Conservation (phyloP, 2,797 vertebrate genomes). For the Miichthys miiuy region DNA sequence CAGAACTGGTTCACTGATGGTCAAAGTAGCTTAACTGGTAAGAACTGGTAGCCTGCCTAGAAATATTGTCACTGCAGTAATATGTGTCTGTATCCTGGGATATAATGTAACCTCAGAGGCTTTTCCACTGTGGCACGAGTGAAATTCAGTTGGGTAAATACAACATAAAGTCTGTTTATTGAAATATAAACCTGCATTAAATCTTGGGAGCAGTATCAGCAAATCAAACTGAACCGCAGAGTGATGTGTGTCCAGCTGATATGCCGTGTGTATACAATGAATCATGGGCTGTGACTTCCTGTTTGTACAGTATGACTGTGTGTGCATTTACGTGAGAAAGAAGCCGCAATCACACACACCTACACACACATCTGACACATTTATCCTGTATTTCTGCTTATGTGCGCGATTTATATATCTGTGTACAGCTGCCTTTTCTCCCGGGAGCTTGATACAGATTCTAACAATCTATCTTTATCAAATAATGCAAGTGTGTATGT, state of each 20-base stretch:
- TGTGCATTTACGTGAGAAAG: slow-evolving; percentile 11
- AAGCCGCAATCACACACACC: neutral
- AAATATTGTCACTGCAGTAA: neutral
- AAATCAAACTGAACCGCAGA: neutral
- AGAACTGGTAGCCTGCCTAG: neutral
- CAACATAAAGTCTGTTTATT: neutral
- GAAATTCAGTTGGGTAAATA: neutral
- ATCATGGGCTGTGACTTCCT: neutral
- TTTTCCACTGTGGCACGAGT: neutral
- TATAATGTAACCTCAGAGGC: neutral
- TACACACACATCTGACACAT: slow-evolving; percentile 15
- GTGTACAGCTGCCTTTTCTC: neutral
- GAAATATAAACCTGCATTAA: neutral
- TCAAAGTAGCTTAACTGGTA: neutral
- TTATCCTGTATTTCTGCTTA: slow-evolving; percentile 38
- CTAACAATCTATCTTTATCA: slow-evolving; percentile 26
- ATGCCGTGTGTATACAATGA: neutral
- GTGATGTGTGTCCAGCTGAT: slow-evolving; percentile 4
- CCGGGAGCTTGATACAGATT: slow-evolving; percentile 8
- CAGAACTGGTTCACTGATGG: neutral
- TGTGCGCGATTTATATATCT: slow-evolving; percentile 15
- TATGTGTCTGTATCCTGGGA: neutral
- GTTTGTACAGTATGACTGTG: neutral
- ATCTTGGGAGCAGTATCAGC: neutral
- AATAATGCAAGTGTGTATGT: neutral